Evolutionary conservation across 2,113 vertebrate genomes (phyloP).

Genomic region (Oncorhynchus masou): DNA sequence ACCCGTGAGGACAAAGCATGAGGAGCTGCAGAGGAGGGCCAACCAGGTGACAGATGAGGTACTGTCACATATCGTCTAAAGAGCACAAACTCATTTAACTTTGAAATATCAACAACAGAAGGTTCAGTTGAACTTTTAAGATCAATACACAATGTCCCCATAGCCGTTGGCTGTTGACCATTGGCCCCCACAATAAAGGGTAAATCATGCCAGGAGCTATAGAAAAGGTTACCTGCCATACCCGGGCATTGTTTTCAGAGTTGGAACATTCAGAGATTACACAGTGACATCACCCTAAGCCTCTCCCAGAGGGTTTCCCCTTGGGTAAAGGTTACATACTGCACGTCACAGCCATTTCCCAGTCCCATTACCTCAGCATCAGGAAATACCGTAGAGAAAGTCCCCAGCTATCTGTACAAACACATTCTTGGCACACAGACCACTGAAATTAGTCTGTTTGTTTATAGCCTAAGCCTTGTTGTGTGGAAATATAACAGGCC

Average conservation of each 20-base stretch:
- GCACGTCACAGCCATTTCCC: neutral
- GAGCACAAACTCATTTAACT: neutral
- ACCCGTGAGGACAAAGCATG: constrained; percentile 50
- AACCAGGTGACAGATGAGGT: constrained; percentile 68
- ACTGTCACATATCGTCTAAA: neutral
- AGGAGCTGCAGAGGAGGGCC: constrained; percentile 61
- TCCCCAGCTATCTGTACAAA: neutral
- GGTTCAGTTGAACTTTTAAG: neutral
- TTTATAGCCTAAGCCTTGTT: neutral
- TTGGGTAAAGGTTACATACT: neutral
- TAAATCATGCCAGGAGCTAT: neutral
- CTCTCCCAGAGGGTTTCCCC: neutral
- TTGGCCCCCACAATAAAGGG: neutral
- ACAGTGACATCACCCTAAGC: too few species aligned
- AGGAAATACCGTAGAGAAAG: neutral
- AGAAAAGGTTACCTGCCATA: neutral
- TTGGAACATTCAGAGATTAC: neutral
- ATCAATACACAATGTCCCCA: neutral
- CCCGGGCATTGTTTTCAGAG: too few species aligned
- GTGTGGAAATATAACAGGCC: too few species aligned
- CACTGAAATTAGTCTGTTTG: neutral
- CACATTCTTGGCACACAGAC: neutral
- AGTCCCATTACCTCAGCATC: neutral
- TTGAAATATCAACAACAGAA: neutral
- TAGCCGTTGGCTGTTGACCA: neutral